Conservation (phyloP, 2,113 vertebrate genomes). For the Lamprologus lemairii region DNA sequence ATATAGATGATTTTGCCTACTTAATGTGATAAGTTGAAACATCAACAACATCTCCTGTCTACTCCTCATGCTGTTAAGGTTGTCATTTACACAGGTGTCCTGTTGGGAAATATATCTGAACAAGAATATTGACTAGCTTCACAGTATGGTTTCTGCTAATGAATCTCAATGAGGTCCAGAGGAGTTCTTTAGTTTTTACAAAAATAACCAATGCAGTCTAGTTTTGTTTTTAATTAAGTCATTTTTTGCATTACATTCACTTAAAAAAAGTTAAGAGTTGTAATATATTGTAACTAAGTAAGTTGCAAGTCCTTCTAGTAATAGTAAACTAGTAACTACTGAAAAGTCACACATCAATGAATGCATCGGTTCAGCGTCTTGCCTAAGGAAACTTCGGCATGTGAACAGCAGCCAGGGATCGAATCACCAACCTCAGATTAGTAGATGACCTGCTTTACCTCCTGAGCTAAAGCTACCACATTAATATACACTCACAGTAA, state of each 20-base stretch:
- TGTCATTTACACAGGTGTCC: not conserved
- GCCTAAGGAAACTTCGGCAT: not conserved
- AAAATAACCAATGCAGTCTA: not conserved
- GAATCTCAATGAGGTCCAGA: not conserved
- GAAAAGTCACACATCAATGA: not conserved
- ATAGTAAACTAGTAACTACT: not conserved
- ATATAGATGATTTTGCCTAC: not conserved
- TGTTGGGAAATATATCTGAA: not conserved
- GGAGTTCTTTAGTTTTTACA: not conserved
- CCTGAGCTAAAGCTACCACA: not conserved
- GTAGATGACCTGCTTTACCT: not conserved
- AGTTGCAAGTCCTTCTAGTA: accelerated
- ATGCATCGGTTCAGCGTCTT: not conserved
- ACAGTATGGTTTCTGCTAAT: not conserved
- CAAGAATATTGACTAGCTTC: not conserved
- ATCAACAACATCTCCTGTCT: not conserved
- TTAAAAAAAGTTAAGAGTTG: not conserved
- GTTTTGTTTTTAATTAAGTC: not conserved
- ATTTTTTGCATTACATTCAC: not conserved
- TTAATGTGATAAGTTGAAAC: not conserved
- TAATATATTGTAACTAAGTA: not conserved
- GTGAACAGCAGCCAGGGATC: not conserved
- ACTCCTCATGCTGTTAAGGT: not conserved
- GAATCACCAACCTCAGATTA: not conserved
- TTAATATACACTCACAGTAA: not conserved